These are phyloP conservation scores for Drosophila bunnanda DNA, from an alignment of 2,888 invertebrate genomes.

Conservation along the genomic window DNA sequence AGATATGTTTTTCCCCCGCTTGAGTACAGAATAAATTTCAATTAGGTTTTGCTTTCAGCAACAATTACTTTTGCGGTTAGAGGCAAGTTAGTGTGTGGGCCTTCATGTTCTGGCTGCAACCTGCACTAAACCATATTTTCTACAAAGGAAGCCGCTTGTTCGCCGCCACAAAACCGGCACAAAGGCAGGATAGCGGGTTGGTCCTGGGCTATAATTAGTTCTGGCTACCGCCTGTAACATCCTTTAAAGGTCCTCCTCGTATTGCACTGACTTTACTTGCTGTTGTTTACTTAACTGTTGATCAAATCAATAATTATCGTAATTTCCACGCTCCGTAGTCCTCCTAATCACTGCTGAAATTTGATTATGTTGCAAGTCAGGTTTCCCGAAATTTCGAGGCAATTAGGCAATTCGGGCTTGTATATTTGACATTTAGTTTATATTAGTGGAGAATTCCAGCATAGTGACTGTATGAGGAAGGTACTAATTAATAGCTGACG, in stretches of 20 bases:
- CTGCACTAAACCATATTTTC: slow-evolving; percentile 8
- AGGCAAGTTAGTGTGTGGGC: background rate
- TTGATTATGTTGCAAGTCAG: slow-evolving; percentile 9
- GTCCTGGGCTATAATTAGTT: slow-evolving; percentile 26
- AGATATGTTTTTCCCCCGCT: background rate
- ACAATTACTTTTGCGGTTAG: slow-evolving; percentile 20
- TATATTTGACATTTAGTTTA: slow-evolving; percentile 1
- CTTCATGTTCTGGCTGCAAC: background rate
- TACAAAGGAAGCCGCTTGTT: slow-evolving; percentile 12
- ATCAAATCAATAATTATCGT: slow-evolving; percentile 37
- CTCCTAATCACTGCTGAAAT: slow-evolving; percentile 1
- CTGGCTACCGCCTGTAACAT: slow-evolving; percentile 10
- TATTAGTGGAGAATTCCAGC: background rate
- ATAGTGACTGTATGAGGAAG: background rate
- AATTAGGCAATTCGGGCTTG: background rate
- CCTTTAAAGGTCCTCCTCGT: background rate
- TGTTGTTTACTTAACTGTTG: background rate
- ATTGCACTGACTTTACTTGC: background rate
- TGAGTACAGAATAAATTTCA: slow-evolving; percentile 2
- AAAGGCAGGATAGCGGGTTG: slow-evolving; percentile 1
- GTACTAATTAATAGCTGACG: background rate
- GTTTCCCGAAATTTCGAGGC: background rate
- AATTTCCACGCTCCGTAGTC: slow-evolving; percentile 6
- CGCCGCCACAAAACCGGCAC: slow-evolving; percentile 12
- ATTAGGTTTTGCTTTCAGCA: slow-evolving; percentile 24